Evolutionary conservation across 2,113 vertebrate genomes (phyloP), one percentile per base, ranked within the genome.

Genomic region (Proteles cristata): DNA sequence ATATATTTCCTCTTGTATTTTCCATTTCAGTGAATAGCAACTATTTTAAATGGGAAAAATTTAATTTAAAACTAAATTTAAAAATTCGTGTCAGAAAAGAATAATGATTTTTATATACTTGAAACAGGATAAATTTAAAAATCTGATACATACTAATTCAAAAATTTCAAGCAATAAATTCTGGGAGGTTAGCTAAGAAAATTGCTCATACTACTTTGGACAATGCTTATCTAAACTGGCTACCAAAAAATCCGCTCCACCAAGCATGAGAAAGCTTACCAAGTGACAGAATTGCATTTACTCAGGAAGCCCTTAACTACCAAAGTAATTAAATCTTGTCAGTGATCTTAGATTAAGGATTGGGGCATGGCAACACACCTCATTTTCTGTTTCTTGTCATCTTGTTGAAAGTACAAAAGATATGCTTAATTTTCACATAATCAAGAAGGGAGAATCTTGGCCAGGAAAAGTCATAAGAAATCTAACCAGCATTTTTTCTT

Each of bases 281-380:
- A 97, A 95, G 50, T 95, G 92, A 97, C 93, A 98, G 93, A 97
- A 93, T 2, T 85, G 4, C 69, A 89, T 94, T 98, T 97, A 45
- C 77, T 95, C 50, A 66, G 93, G 96, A 96, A 97, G 63, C 17
- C 55, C 50, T 96, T 69, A 84, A 83, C 77, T 89, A 88, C 71
- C 82, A 97, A 97, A 95, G 45, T 96, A 98, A 98, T 98, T 97
- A 98, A 98, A 98, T 77, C 82, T 98, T 98, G 92, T 97, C 96
- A 97, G 82, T 92, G 85, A 69, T 80, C 35, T 90, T 31, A 97
- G 93, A 80, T 50, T 90, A 74, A 88, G 53, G 16, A 9, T 4
- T 55, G n/a, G 80, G 53, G 6, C 63, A 93, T 77, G 66, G 73
- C 83, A 91, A 11, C 31, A 45, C 16, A 63, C 21, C 58, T 23